Percentiles rank a stretch among this genome's conserved stretches.
Conservation (phyloP, 2,888 invertebrate genomes). For the Stenodera caucasica region DNA sequence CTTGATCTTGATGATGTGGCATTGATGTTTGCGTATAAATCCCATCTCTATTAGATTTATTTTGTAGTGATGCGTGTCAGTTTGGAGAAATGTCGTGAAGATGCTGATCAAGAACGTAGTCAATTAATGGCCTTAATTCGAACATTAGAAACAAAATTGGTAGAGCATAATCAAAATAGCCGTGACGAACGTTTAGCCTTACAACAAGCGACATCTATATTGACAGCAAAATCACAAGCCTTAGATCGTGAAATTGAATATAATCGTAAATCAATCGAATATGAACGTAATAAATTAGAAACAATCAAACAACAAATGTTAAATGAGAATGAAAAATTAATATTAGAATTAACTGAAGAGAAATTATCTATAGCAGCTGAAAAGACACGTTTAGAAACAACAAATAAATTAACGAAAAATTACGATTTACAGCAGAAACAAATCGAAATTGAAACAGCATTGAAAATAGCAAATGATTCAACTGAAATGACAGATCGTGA, state of each 20-base stretch:
- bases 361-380: constrained; percentile 57
- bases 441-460: constrained; percentile 53
- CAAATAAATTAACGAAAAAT: constrained; percentile 47
- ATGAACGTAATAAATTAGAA: constrained; percentile 64
- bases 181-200: constrained; percentile 55
- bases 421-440: constrained; percentile 50
- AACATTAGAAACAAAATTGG: constrained; percentile 61
- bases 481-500: constrained; percentile 51
- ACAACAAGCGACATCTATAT: constrained; percentile 64
- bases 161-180: constrained; percentile 61
- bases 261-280: constrained; percentile 60
- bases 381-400: constrained; percentile 50
- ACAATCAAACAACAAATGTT: constrained; percentile 60
- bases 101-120: constrained; percentile 61
- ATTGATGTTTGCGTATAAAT: not conserved
- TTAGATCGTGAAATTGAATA: constrained; percentile 64
- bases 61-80: constrained; percentile 60
- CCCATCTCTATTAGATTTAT: not conserved
- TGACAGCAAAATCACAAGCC: constrained; percentile 65
- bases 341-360: constrained; percentile 63
- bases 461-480: constrained; percentile 53
- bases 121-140: constrained; percentile 60
- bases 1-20: too few relatives aligned
- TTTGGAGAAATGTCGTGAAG: constrained; percentile 60
- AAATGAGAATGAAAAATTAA: constrained; percentile 63